Conservation (phyloP, 2,888 invertebrate species). For the Antheraea yamamai region DNA sequence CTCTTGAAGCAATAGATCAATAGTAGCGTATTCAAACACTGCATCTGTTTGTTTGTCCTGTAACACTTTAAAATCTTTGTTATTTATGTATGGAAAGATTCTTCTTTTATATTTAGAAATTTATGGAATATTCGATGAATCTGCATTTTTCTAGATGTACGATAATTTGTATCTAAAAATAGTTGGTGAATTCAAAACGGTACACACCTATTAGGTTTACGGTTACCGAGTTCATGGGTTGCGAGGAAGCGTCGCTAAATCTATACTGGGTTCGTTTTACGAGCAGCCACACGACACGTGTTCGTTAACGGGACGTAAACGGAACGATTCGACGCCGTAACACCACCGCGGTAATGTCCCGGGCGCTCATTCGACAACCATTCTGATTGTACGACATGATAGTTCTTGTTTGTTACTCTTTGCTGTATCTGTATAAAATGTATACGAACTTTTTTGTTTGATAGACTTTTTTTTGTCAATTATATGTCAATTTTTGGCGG, state of each 20-base stretch:
- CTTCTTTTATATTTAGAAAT: neutral
- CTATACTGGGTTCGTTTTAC: constrained; percentile 35
- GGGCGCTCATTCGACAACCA: constrained; percentile 11
- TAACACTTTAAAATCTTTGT: too few relatives aligned
- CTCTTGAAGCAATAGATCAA: too few relatives aligned
- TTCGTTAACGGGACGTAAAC: constrained; percentile 53
- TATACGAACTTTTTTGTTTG: neutral
- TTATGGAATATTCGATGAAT: neutral
- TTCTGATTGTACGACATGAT: constrained; percentile 21
- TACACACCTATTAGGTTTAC: constrained; percentile 26
- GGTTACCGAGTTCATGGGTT: constrained; percentile 13
- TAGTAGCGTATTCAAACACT: too few relatives aligned
- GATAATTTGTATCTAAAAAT: neutral
- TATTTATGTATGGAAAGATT: neutral
- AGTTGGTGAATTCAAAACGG: constrained; percentile 24
- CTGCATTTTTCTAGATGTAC: neutral
- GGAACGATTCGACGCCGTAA: constrained; percentile 46
- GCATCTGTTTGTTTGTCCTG: too few relatives aligned
- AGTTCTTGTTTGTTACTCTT: constrained; percentile 19
- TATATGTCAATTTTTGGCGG: too few relatives aligned
- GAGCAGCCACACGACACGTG: constrained; percentile 42
- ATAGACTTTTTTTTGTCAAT: neutral
- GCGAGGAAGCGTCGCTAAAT: constrained; percentile 4
- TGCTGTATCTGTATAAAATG: constrained; percentile 4
- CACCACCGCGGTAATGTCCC: constrained; percentile 27